Evolutionary conservation across 2,797 vertebrate genomes (phyloP).

Genomic region (Liparis tanakae): DNA sequence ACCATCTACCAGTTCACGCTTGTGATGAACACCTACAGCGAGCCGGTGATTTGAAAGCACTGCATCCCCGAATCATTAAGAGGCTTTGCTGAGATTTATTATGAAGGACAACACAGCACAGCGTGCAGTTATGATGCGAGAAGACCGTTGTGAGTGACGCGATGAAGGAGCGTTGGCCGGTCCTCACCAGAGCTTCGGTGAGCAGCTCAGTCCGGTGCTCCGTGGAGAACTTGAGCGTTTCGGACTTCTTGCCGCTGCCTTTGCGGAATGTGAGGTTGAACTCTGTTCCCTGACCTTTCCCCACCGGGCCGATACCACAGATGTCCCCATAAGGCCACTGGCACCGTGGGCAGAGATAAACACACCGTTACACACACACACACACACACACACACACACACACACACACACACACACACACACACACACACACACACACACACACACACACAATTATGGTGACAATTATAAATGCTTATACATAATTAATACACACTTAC

Average conservation of each 20-base stretch:
- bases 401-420: neutral
- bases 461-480: neutral
- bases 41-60: constrained; percentile 36
- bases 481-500: neutral
- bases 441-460: neutral
- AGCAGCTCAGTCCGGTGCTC: constrained; percentile 99
- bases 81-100: neutral
- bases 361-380: constrained; percentile 2
- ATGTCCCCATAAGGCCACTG: constrained; percentile 99
- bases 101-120: constrained; percentile 28
- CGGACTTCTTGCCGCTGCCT: constrained; percentile 95
- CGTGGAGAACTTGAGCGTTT: constrained; percentile 98
- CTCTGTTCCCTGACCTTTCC: constrained; percentile 97
- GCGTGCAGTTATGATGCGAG: constrained; percentile 5
- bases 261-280: constrained; percentile 98
- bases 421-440: neutral
- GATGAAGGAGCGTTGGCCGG: neutral
- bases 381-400: neutral
- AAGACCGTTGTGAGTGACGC: neutral
- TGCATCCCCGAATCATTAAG: constrained; percentile 19
- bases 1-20: constrained; percentile 30
- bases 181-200: constrained; percentile 95
- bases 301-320: constrained; percentile 94
- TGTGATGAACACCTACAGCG: constrained; percentile 9
- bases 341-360: constrained; percentile 10